Percentiles rank a stretch among this genome's conserved stretches.
Evolutionary conservation across 2,888 invertebrate species (phyloP).

Genomic region (Eledona agricola): DNA sequence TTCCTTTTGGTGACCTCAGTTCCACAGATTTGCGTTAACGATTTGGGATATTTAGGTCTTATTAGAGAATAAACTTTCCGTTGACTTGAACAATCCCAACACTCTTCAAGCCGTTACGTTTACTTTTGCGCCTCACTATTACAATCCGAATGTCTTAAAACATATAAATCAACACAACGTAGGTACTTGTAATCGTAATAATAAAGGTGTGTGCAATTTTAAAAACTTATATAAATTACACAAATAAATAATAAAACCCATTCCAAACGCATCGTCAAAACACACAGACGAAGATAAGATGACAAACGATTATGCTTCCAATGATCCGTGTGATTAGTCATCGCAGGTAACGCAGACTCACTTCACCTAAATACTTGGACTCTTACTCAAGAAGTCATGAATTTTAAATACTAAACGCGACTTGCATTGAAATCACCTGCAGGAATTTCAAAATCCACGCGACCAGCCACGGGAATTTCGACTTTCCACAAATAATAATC

Average conservation of each 20-base stretch:
- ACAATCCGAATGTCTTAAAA: too few relatives aligned
- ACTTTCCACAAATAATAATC: background rate
- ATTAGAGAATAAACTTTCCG: background rate
- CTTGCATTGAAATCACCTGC: background rate
- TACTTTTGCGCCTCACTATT: background rate
- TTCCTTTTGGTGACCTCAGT: conserved; percentile 23
- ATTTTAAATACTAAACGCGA: too few relatives aligned
- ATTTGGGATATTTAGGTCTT: background rate
- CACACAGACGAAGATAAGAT: conserved; percentile 6
- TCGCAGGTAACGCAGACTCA: conserved; percentile 15
- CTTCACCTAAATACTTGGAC: conserved; percentile 18
- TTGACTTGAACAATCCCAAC: background rate
- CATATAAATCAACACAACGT: too few relatives aligned
- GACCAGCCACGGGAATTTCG: too few relatives aligned
- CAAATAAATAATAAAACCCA: background rate
- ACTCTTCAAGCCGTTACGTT: background rate
- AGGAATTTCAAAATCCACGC: conserved; percentile 3
- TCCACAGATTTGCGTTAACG: too few relatives aligned
- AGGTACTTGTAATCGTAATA: too few relatives aligned
- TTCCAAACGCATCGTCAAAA: background rate
- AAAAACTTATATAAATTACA: background rate
- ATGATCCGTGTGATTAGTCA: conserved; percentile 16
- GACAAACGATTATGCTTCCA: background rate
- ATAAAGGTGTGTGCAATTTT: too few relatives aligned
- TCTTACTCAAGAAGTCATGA: conserved; percentile 11